Evolutionary conservation across 2,888 invertebrate genomes (phyloP).

Genomic region (Tetragonisca angustula): DNA sequence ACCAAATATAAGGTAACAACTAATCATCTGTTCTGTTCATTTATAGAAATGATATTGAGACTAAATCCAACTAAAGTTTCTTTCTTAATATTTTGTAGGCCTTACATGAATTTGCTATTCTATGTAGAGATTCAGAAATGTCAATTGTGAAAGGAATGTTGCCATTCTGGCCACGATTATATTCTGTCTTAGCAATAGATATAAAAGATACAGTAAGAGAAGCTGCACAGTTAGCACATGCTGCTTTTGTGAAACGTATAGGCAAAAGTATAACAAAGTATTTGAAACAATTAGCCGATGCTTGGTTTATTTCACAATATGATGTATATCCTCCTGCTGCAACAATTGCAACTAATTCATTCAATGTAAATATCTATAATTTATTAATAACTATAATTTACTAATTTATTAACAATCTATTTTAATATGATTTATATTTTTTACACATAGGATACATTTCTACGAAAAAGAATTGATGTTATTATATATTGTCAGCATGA

Average conservation of each 20-base stretch:
- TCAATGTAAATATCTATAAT: slow-evolving; percentile 84
- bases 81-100: slow-evolving; percentile 85
- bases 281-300: no score
- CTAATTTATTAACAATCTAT: no score
- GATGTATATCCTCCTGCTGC: slow-evolving; percentile 91
- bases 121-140: slow-evolving; percentile 88
- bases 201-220: no score
- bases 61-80: background rate
- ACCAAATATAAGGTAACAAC: slow-evolving; percentile 93
- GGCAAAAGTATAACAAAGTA: no score
- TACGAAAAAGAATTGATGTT: slow-evolving; percentile 91
- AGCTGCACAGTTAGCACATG: no score
- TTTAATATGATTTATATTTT: slow-evolving; percentile 60
- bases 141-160: slow-evolving; percentile 88
- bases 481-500: slow-evolving; percentile 92
- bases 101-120: slow-evolving; percentile 91
- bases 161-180: no score
- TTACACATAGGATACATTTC: slow-evolving; percentile 89
- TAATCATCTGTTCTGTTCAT: background rate
- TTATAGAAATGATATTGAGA: background rate
- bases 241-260: no score
- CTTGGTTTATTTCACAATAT: slow-evolving; percentile 93
- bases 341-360: slow-evolving; percentile 88
- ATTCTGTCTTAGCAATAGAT: no score
- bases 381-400: background rate